These are phyloP conservation scores for Nerophis lumbriciformis DNA, from an alignment of 2,113 vertebrate species.

Conservation along the genomic window DNA sequence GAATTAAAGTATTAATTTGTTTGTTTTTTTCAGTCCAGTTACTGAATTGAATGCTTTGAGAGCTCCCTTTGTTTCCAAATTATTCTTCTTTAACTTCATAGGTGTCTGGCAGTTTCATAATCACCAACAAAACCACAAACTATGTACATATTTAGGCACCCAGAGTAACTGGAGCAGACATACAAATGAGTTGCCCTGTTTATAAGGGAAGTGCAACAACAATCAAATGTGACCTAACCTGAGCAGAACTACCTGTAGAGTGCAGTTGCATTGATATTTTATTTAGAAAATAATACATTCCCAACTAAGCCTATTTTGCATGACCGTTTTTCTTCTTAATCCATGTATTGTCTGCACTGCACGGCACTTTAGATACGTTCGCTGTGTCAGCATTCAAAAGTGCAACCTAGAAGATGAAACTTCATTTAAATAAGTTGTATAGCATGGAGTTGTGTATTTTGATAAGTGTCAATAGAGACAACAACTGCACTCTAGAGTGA, in stretches of 20 bases:
- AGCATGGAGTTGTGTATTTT: neutral
- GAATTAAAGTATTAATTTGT: too few relatives aligned
- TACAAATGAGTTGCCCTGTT: constrained; percentile 79
- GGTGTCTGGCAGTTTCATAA: constrained; percentile 65
- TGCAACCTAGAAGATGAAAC: constrained; percentile 17
- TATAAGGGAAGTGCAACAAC: constrained; percentile 65
- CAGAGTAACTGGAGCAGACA: constrained; percentile 67
- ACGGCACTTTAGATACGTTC: neutral
- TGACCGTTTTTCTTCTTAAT: neutral
- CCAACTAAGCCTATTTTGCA: neutral
- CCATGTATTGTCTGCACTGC: constrained; percentile 16
- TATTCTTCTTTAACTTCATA: constrained; percentile 41
- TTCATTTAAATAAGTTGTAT: neutral
- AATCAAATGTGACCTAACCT: constrained; percentile 25
- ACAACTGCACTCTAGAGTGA: constrained; percentile 67
- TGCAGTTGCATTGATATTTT: constrained; percentile 53
- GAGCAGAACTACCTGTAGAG: constrained; percentile 44
- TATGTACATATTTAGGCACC: neutral
- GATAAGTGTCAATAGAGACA: neutral
- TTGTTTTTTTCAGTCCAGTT: too few relatives aligned
- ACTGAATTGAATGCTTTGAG: neutral
- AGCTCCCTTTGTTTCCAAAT: neutral
- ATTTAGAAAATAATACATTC: neutral
- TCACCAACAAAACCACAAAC: neutral
- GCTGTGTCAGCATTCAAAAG: constrained; percentile 33